These are phyloP conservation scores for Molorchus minor DNA, from an alignment of 2,888 invertebrate genomes.

Conservation along the genomic window DNA sequence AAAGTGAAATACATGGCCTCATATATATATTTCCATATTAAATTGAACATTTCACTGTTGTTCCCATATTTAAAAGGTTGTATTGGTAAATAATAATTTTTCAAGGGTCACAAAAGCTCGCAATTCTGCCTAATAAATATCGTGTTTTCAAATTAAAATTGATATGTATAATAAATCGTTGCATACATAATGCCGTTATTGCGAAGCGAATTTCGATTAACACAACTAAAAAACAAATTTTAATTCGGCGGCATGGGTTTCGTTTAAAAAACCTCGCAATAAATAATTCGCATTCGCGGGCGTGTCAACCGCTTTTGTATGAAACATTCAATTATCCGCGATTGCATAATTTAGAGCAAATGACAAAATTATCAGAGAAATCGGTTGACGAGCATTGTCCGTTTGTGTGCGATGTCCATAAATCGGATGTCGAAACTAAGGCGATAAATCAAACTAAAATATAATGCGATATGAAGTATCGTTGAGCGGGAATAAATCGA, in stretches of 20 bases:
- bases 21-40: too few species aligned
- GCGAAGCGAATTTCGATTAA: conserved; percentile 24
- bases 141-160: conserved; percentile 36
- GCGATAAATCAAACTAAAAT: conserved; percentile 35
- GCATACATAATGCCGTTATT: conserved; percentile 22
- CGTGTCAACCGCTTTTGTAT: conserved; percentile 30
- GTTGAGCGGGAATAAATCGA: conserved; percentile 38
- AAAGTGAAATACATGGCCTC: too few species aligned
- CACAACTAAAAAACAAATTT: conserved; percentile 27
- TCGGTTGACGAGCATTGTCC: conserved; percentile 36
- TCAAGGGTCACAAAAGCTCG: conserved; percentile 1
- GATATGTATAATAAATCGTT: conserved; percentile 25
- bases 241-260: conserved; percentile 20
- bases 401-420: conserved; percentile 7
- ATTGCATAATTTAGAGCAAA: conserved; percentile 44
- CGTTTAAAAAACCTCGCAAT: conserved; percentile 29
- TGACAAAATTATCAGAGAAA: conserved; percentile 43
- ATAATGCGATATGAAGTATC: conserved; percentile 44
- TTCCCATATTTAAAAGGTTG: too few species aligned
- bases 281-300: conserved; percentile 27
- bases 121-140: conserved; percentile 5
- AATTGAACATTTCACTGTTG: too few species aligned
- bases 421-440: conserved; percentile 26
- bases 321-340: conserved; percentile 44
- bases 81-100: too few species aligned